Evolutionary conservation across 2,113 vertebrate genomes (phyloP).

Genomic region (Monarcha castaneiventris): DNA sequence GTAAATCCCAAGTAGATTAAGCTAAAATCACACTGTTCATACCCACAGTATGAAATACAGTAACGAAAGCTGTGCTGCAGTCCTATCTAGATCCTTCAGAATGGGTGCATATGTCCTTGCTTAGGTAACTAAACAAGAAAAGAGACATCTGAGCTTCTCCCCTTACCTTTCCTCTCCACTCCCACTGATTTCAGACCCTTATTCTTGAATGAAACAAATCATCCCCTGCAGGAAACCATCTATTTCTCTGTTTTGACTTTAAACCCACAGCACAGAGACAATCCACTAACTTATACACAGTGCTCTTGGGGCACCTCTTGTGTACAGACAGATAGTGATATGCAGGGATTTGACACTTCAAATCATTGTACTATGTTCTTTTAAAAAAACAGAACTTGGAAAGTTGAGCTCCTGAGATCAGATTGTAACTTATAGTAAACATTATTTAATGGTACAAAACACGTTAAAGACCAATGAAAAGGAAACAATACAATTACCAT

Average conservation of each 20-base stretch:
- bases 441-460: neutral
- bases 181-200: neutral
- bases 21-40: neutral
- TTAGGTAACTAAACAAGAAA: neutral
- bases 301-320: neutral
- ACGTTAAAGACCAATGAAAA: neutral
- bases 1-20: neutral
- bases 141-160: neutral
- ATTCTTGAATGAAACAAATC: neutral
- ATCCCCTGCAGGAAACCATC: neutral
- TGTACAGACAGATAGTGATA: neutral
- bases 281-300: neutral
- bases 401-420: neutral
- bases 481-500: constrained; percentile 3
- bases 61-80: neutral
- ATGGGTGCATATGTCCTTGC: neutral
- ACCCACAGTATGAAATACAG: neutral
- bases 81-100: neutral
- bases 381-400: neutral
- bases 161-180: neutral
- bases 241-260: neutral
- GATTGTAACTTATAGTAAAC: neutral
- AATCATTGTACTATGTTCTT: neutral
- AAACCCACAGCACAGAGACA: neutral
- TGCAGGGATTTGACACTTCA: neutral